Conservation (phyloP, 2,113 vertebrate species). For the Bubo scandiacus region DNA sequence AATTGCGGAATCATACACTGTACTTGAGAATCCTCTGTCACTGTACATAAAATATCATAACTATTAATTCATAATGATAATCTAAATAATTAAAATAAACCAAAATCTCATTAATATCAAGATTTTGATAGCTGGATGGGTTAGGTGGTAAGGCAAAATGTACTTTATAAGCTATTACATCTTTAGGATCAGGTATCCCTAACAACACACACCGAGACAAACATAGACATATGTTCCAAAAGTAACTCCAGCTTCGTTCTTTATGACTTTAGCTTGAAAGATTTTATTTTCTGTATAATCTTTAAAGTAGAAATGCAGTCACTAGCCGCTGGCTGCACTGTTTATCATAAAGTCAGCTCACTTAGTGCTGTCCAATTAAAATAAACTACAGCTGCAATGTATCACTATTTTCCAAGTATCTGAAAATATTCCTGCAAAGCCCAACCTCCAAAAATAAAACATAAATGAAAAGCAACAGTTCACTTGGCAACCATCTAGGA, state of each 20-base stretch:
- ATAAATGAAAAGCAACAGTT: conserved; percentile 50
- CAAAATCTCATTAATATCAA: not conserved
- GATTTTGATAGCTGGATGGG: not conserved
- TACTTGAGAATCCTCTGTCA: not conserved
- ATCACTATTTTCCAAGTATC: conserved; percentile 39
- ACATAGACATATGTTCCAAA: not conserved
- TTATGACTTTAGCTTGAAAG: not conserved
- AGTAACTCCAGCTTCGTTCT: not conserved
- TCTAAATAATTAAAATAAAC: conserved; percentile 29
- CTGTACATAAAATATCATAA: not conserved
- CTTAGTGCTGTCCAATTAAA: conserved; percentile 45
- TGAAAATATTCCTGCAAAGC: not conserved
- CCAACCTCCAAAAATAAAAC: not conserved
- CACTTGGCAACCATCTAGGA: conserved; percentile 37
- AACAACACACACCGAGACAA: not conserved
- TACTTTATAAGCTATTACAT: not conserved
- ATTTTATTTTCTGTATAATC: conserved; percentile 33
- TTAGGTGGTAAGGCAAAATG: not conserved
- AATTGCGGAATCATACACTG: not conserved
- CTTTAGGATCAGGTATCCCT: not conserved
- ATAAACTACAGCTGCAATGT: conserved; percentile 27
- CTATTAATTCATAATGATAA: conserved; percentile 12
- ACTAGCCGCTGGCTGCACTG: not conserved
- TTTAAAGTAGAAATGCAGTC: conserved; percentile 31
- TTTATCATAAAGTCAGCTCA: conserved; percentile 32